These are phyloP conservation scores for Salmo trutta DNA, from an alignment of 2,797 vertebrate genomes.

Conservation along the genomic window DNA sequence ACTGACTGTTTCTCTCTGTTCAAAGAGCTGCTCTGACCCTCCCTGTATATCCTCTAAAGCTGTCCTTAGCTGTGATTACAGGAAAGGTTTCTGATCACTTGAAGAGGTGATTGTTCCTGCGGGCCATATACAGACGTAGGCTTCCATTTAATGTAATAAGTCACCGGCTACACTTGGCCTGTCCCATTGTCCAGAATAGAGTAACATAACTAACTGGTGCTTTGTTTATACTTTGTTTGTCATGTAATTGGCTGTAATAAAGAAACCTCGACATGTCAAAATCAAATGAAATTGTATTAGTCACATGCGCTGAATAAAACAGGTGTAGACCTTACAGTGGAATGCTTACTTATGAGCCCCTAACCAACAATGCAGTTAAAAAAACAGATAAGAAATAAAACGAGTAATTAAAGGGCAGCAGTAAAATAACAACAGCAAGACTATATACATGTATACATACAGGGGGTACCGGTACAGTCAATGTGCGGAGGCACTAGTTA, in stretches of 20 bases:
- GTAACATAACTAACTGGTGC: not conserved
- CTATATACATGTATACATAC: too few relatives aligned
- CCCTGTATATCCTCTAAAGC: slow-evolving; percentile 10
- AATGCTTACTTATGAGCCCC: too few relatives aligned
- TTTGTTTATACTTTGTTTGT: too few relatives aligned
- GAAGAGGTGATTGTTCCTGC: not conserved
- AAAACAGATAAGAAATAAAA: too few relatives aligned
- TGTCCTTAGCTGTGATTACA: slow-evolving; percentile 8
- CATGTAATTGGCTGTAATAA: not conserved
- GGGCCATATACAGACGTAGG: not conserved
- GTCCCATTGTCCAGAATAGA: not conserved
- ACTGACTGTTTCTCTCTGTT: slow-evolving; percentile 11
- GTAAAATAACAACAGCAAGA: too few relatives aligned
- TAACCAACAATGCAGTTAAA: too few relatives aligned
- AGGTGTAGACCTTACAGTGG: too few relatives aligned
- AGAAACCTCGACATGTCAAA: not conserved
- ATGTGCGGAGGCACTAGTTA: too few relatives aligned
- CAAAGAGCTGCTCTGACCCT: slow-evolving; percentile 22
- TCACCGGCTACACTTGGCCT: not conserved
- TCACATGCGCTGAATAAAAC: too few relatives aligned
- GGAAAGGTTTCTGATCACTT: slow-evolving; percentile 1
- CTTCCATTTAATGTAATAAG: not conserved
- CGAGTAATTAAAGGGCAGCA: too few relatives aligned
- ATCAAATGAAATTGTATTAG: too few relatives aligned
- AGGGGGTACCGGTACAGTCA: too few relatives aligned